Conservation (phyloP, 2,888 invertebrate species). For the Pyrrhosoma nymphula region DNA sequence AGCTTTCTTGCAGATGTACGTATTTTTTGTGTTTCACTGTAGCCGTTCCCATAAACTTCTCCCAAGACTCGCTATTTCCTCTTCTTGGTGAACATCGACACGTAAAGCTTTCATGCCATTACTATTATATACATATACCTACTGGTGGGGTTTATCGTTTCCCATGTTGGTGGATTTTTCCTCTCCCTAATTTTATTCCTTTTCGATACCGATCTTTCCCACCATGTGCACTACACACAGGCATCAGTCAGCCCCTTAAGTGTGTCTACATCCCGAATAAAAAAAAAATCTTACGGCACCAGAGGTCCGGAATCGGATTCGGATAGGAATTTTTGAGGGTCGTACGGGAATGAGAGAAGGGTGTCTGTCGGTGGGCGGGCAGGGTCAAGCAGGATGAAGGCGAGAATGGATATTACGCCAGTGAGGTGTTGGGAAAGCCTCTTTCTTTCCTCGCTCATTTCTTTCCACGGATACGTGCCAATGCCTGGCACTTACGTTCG, state of each 20-base stretch:
- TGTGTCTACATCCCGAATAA: not conserved
- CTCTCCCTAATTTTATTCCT: not conserved
- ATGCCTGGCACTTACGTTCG: slow-evolving; percentile 42
- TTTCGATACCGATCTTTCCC: not conserved
- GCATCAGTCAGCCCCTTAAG: not conserved
- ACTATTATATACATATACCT: too few species aligned
- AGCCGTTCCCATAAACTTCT: too few species aligned
- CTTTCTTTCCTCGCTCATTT: not conserved
- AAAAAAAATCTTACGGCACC: not conserved
- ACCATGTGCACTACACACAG: not conserved
- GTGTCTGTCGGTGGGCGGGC: not conserved
- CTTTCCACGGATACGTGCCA: slow-evolving; percentile 34
- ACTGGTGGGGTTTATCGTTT: too few species aligned
- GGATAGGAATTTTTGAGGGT: not conserved
- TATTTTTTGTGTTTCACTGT: too few species aligned
- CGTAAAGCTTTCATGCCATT: too few species aligned
- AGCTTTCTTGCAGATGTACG: too few species aligned
- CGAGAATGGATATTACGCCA: not conserved
- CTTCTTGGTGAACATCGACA: too few species aligned
- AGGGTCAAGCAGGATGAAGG: not conserved
- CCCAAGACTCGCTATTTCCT: too few species aligned
- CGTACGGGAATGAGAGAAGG: too few species aligned
- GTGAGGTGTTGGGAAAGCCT: not conserved
- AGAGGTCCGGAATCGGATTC: not conserved
- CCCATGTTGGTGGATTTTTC: not conserved